Conservation (phyloP, 1,140 invertebrate species). For the Drosophila melanogaster region DNA sequence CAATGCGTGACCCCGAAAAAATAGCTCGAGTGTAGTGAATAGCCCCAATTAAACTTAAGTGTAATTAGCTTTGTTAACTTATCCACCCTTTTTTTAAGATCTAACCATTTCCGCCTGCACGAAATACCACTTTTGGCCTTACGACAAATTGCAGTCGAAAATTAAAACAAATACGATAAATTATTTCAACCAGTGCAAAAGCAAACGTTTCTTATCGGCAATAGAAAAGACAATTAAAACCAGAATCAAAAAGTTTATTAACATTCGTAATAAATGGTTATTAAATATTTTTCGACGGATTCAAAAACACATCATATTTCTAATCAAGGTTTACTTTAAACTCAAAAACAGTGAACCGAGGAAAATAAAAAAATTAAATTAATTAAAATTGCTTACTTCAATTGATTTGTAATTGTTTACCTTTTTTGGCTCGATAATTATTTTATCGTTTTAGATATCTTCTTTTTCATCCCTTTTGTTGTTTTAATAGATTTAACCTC, state of each 20-base stretch:
- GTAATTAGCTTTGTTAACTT: slow-evolving; percentile 10
- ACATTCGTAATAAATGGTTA: too few species aligned
- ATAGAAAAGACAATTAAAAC: slow-evolving; percentile 54
- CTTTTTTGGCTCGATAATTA: too few species aligned
- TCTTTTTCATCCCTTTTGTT: too few species aligned
- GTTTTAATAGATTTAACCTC: too few species aligned
- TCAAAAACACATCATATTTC: too few species aligned
- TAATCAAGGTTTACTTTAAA: too few species aligned
- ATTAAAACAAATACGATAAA: slow-evolving; percentile 18
- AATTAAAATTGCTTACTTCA: too few species aligned
- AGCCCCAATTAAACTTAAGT: slow-evolving; percentile 19
- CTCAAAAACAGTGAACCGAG: too few species aligned
- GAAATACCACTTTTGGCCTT: slow-evolving; percentile 22
- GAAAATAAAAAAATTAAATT: too few species aligned
- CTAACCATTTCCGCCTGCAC: slow-evolving; percentile 46
- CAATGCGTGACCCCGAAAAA: slow-evolving; percentile 12
- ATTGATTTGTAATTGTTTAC: too few species aligned
- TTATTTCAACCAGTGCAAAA: slow-evolving; percentile 9
- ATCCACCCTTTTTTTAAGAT: slow-evolving; percentile 24
- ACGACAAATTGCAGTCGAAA: slow-evolving; percentile 22
- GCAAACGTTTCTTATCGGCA: slow-evolving; percentile 49
- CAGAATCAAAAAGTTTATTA: slow-evolving; percentile 55
- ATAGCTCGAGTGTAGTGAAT: slow-evolving; percentile 1
- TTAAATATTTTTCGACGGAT: too few species aligned
- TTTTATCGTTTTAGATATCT: too few species aligned